Evolutionary conservation across 2,888 invertebrate species (phyloP).

Genomic region (Drosophila infuscata): DNA sequence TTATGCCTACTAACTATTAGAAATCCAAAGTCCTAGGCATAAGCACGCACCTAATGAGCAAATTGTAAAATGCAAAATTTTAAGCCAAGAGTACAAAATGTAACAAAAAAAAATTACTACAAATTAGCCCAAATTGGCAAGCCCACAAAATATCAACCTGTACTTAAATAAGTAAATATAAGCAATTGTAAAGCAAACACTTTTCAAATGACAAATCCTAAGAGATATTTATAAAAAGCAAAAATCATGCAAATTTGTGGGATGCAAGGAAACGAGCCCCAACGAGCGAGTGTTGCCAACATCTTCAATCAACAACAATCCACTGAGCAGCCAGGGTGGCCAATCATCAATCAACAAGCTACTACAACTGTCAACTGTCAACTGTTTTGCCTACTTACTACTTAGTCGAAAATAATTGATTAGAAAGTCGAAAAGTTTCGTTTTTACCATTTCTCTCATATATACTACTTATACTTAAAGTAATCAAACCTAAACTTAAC

Average conservation of each 20-base stretch:
- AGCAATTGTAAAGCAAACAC: conserved; percentile 73
- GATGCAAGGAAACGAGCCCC: conserved; percentile 36
- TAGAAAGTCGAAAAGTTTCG: conserved; percentile 33
- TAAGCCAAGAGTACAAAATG: conserved; percentile 83
- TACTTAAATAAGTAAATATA: conserved; percentile 36
- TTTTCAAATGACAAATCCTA: conserved; percentile 58
- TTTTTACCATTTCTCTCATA: conserved; percentile 39
- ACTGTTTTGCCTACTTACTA: conserved; percentile 12
- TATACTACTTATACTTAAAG: conserved; percentile 19
- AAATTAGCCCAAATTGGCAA: conserved; percentile 53
- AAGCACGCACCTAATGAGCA: conserved; percentile 74
- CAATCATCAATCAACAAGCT: conserved; percentile 70
- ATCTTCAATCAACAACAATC: conserved; percentile 67
- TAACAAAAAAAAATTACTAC: conserved; percentile 15
- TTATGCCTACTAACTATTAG: conserved; percentile 63
- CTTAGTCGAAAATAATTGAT: conserved; percentile 33
- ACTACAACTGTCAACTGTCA: conserved; percentile 15
- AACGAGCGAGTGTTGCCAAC: conserved; percentile 21
- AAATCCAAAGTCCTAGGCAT: conserved; percentile 65
- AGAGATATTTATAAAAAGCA: conserved; percentile 6
- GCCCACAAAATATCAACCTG: conserved; percentile 30
- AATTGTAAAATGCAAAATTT: conserved; percentile 84
- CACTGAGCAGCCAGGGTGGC: conserved; percentile 25
- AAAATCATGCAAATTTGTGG: conserved; percentile 66
- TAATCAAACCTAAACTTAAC: conserved; percentile 42